Conservation (phyloP, 2,113 vertebrate species). For the Chionomys nivalis region DNA sequence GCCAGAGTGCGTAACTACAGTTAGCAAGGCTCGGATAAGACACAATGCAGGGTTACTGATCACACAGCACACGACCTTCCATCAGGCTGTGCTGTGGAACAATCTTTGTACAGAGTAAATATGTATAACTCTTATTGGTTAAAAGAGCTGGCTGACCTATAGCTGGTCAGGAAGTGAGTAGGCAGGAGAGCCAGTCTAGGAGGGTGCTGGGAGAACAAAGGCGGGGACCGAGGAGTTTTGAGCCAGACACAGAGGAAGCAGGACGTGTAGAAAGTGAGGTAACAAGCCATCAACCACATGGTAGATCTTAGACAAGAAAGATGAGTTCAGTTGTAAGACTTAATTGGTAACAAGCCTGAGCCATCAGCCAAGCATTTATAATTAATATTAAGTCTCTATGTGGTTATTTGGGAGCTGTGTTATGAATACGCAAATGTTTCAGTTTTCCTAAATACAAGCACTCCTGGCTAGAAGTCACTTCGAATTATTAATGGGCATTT, state of each 20-base stretch:
- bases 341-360: neutral
- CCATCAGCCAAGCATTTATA: neutral
- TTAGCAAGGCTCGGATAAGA: neutral
- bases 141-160: too few relatives aligned
- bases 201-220: too few relatives aligned
- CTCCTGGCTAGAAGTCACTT: constrained; percentile 45
- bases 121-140: too few relatives aligned
- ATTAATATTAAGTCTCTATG: neutral
- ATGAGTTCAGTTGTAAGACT: neutral
- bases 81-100: neutral
- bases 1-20: neutral
- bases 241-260: too few relatives aligned
- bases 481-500: constrained; percentile 66
- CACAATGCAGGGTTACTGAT: neutral
- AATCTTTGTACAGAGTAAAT: too few relatives aligned
- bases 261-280: too few relatives aligned
- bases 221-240: too few relatives aligned
- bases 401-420: neutral
- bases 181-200: too few relatives aligned
- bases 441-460: constrained; percentile 62
- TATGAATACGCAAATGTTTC: constrained; percentile 75
- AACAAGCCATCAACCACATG: neutral
- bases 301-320: neutral
- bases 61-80: neutral
- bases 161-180: too few relatives aligned